phyloP scores from a whole-genome alignment of 2,797 vertebrate species.

The Acanthornis magna region DNA sequence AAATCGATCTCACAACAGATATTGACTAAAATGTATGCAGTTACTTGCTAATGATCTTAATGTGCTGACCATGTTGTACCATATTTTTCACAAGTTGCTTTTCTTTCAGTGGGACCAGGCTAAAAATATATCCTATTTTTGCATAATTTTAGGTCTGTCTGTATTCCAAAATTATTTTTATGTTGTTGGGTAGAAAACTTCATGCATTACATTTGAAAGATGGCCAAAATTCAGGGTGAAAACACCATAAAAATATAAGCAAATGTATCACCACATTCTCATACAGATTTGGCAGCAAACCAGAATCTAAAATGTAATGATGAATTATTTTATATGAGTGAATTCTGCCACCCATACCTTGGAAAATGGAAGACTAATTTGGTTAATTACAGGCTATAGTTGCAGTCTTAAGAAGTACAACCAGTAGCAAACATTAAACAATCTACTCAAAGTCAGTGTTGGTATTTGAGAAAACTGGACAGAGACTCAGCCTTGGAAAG shows the following conservation, averaged over 20 bases:
- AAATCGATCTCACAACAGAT: not conserved
- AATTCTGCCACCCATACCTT: not conserved
- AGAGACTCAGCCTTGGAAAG: slow-evolving; percentile 21
- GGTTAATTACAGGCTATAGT: not conserved
- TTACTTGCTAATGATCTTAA: not conserved
- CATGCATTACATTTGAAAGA: not conserved
- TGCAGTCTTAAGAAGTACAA: not conserved
- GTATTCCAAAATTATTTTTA: not conserved
- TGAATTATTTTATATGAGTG: not conserved
- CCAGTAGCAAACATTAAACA: not conserved
- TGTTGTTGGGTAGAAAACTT: not conserved
- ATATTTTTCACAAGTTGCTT: not conserved
- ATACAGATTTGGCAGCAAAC: not conserved
- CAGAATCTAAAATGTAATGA: not conserved
- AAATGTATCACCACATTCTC: not conserved
- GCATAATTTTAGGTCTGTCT: not conserved
- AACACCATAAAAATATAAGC: not conserved
- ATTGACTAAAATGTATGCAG: not conserved
- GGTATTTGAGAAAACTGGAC: not conserved
- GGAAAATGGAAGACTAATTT: not conserved
- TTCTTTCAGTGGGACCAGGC: not conserved
- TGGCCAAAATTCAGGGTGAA: not conserved
- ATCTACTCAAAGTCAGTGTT: not conserved
- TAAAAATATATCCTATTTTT: not conserved
- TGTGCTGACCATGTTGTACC: not conserved